Base-by-base conservation (phyloP, 2,888 invertebrate genomes). In the Chymomyza procnemis region DNA sequence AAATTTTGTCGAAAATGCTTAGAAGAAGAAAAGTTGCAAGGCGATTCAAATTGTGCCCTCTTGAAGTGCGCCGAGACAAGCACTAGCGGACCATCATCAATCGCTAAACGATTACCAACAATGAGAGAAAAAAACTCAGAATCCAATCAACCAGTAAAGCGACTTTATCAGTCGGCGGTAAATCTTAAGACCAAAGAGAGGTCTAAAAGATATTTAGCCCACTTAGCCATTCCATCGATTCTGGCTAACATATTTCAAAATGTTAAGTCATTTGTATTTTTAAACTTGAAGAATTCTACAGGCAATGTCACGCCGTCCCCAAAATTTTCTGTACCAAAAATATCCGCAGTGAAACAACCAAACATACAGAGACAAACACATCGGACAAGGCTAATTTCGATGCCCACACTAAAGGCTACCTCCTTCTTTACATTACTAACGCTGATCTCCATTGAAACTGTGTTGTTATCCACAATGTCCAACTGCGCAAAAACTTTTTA, bases 401-500 rank as follows among this genome's bases (percentile, higher is more conserved):
- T 91, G 67, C 90, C 91, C 60, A 88, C 89, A 64, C 76, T 91
- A 71, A 88, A 89, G 60, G 85, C 90, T 19, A 91, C 93, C 71
- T 93, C 93, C 64, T 92, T 92, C 77, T 90, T 93, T 74, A 93
- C 93, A 72, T 90, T 93, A 78, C 90, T 93, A 66, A 90, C 93
- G 69, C 88, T 93, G 65, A 91, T 93, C 77, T 93, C 92, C 87
- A 90, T 93, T 85, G 93, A 93, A 90, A 93, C 93, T 61, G 92
- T 93, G 61, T 89, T 93, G 62, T 90, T 93, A 71, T 93, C 93
- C 71, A 93, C 92, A 63, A 92, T 93, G 87, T 92, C 92, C 48
- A 95, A 95, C 91, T 95, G 95, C 92, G 95, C 95, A 73, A 96
- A 96, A 91, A 94, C 95, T 66, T 96, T 96, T 92, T 95, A 95